phyloP scores from a whole-genome alignment of 2,113 vertebrate species.

The Barbus barbus region DNA sequence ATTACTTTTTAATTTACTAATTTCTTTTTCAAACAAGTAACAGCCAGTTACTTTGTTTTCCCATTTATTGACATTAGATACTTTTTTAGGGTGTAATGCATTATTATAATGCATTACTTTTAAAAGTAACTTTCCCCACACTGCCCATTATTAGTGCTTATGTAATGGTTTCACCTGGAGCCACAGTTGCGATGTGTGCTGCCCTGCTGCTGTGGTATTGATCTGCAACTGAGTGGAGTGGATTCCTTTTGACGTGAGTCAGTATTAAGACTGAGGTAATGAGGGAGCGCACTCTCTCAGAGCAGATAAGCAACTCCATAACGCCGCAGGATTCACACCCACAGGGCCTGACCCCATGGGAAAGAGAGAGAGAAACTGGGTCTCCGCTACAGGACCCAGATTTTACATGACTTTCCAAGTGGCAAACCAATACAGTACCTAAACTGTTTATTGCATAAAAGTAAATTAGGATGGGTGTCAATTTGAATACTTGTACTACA shows the following conservation, averaged over 20 bases:
- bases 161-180: constrained; percentile 63
- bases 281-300: constrained; percentile 72
- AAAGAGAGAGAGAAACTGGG: constrained; percentile 66
- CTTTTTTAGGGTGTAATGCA: too few relatives aligned
- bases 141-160: constrained; percentile 41
- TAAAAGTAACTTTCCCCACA: not conserved
- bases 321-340: constrained; percentile 74
- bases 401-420: not conserved
- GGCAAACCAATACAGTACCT: not conserved
- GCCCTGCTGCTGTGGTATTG: constrained; percentile 70
- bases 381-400: constrained; percentile 7
- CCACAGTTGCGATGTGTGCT: constrained; percentile 51
- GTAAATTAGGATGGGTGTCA: not conserved
- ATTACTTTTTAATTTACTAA: not conserved
- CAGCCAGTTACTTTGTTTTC: too few relatives aligned
- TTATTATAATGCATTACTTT: not conserved
- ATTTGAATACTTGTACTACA: not conserved
- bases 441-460: not conserved
- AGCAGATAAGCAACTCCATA: constrained; percentile 74
- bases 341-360: constrained; percentile 71
- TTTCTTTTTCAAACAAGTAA: too few relatives aligned
- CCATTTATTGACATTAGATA: not conserved
- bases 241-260: constrained; percentile 79
- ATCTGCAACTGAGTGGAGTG: constrained; percentile 70
- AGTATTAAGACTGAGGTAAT: constrained; percentile 77